Conservation (phyloP, 2,888 invertebrate genomes). For the Machimus atricapillus region DNA sequence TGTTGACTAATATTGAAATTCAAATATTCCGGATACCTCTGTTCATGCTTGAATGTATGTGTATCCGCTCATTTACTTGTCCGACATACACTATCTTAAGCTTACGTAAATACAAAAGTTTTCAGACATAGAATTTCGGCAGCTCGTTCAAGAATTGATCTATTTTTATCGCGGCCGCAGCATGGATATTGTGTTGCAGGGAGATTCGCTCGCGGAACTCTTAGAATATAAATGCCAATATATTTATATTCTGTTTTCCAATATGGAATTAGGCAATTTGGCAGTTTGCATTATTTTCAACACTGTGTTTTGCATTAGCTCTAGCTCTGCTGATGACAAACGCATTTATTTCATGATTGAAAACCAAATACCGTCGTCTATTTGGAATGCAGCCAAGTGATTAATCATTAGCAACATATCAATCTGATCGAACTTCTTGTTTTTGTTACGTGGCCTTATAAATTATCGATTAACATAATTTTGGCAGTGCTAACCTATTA, state of each 20-base stretch:
- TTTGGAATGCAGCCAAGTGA: constrained; percentile 13
- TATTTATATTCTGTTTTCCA: neutral
- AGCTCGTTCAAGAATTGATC: constrained; percentile 29
- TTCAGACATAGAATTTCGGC: constrained; percentile 18
- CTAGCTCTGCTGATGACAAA: neutral
- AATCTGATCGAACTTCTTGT: neutral
- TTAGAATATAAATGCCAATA: neutral
- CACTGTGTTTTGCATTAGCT: neutral
- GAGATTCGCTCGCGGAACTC: neutral
- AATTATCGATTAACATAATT: neutral
- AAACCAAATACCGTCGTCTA: neutral
- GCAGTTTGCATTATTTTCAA: neutral
- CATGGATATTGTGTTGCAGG: constrained; percentile 42
- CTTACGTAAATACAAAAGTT: neutral
- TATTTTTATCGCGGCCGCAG: constrained; percentile 21
- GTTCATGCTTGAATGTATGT: neutral
- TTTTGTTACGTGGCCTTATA: neutral
- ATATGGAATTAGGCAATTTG: neutral
- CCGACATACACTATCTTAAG: neutral
- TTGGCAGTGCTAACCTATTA: neutral
- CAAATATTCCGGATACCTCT: neutral
- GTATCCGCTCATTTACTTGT: neutral
- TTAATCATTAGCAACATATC: neutral
- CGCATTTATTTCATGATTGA: constrained; percentile 6
- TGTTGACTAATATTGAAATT: neutral